These are phyloP conservation scores for Drepanosiphum platanoidis DNA, from an alignment of 2,888 invertebrate species.

Conservation along the genomic window DNA sequence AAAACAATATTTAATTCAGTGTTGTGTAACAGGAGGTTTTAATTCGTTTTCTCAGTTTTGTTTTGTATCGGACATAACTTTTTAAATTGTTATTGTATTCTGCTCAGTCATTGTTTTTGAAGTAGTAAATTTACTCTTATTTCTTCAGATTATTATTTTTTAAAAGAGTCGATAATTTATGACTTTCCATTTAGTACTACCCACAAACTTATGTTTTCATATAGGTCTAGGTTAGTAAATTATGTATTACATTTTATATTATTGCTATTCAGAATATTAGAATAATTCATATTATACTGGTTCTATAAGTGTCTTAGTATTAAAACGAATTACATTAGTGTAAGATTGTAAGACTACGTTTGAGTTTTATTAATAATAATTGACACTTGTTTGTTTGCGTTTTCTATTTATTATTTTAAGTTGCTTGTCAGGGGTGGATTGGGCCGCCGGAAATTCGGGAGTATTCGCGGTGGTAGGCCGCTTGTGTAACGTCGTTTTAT, in stretches of 20 bases:
- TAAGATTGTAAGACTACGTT: not conserved
- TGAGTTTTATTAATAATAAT: no score
- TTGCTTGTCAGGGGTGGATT: no score
- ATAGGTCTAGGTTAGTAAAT: not conserved
- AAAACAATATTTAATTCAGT: not conserved
- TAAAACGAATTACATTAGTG: no score
- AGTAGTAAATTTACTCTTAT: not conserved
- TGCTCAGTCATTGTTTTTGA: not conserved
- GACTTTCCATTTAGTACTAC: not conserved
- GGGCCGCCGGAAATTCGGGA: no score
- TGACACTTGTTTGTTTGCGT: no score
- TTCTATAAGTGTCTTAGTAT: not conserved
- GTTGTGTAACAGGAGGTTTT: not conserved
- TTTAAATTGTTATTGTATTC: not conserved
- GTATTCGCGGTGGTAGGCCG: no score
- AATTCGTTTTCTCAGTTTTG: not conserved
- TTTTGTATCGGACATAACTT: not conserved
- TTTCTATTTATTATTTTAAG: no score
- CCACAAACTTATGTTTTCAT: not conserved
- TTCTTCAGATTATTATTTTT: not conserved
- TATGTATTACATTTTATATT: constrained; percentile 6
- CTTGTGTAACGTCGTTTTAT: no score
- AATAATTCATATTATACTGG: not conserved
- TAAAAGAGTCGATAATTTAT: not conserved
- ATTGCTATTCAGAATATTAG: not conserved